Evolutionary conservation across 2,113 vertebrate genomes (phyloP), one percentile per base, ranked within the genome.

Genomic region (Coreoperca whiteheadi): DNA sequence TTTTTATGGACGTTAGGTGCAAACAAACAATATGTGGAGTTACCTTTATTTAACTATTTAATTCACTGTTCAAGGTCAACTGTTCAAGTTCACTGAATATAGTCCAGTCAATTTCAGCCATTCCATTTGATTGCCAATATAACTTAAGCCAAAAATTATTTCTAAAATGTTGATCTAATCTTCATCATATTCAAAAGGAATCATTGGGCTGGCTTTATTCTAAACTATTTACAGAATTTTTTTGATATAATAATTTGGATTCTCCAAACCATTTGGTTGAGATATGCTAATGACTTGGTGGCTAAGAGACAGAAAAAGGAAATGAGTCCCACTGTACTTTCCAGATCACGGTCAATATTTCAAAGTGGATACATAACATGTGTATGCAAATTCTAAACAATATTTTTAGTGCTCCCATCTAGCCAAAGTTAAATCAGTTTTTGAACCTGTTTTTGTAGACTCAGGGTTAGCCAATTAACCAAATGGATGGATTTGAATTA

Each of bases 111-210:
- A 23, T 81, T 74, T 67, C 37, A 65, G 50, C 37, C 37, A 65
- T 56, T 80, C n/a, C 30, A 57, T 57, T 73, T 48, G 23, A 30
- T 43, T 74, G 67, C 48, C 37, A 43, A 11, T 81, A 39, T 46
- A 14, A 53, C 57, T 12, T 43, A 7, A 48, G 46, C 18, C n/a
- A 67, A 32, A 54, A 59, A 20, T 43, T 1, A 1, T 7, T 56
- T 46, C 15, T 20, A 32, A 7, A 64, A 32, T 5, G 14, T 43
- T 15, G 6, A 51, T 30, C 25, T 28, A 37, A 41, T 63, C 18
- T 71, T 71, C 56, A 37, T 28, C 54, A 39, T 37, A 15, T 50
- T 54, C 50, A 15, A 61, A 63, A 53, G 14, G 10, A 53, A 61
- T 41, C 23, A 2, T 32, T 25, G 39, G 11, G 25, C n/a, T 21